These are phyloP conservation scores for Smittia aterrima DNA, from an alignment of 2,888 invertebrate genomes.

Conservation along the genomic window DNA sequence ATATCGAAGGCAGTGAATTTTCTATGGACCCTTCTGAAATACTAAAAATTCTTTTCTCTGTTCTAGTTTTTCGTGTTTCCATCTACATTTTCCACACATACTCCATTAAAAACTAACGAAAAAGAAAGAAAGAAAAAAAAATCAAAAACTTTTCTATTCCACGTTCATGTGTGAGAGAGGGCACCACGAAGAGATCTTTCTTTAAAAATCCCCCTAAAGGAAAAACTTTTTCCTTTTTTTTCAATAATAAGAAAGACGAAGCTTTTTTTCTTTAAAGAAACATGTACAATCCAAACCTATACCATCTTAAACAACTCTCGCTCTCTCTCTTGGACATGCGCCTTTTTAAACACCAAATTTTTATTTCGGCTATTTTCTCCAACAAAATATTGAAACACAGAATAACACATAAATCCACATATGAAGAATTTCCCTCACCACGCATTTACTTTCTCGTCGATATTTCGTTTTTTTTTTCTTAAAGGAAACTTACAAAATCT, in stretches of 20 bases:
- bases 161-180: conserved; percentile 9
- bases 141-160: conserved; percentile 30
- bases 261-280: conserved; percentile 7
- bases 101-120: conserved; percentile 40
- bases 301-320: not conserved
- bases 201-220: conserved; percentile 17
- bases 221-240: conserved; percentile 16
- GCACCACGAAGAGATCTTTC: not conserved
- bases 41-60: conserved; percentile 24
- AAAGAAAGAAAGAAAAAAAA: not conserved
- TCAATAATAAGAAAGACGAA: conserved; percentile 18
- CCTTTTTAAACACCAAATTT: conserved; percentile 36
- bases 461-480: conserved; percentile 3
- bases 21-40: conserved; percentile 32
- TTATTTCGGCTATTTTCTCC: conserved; percentile 36
- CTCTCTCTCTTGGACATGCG: conserved; percentile 37
- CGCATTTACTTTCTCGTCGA: not conserved
- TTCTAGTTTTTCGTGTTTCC: conserved; percentile 18
- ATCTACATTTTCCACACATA: conserved; percentile 7
- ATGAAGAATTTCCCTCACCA: conserved; percentile 22
- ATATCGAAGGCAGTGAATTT: conserved; percentile 24
- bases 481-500: not conserved
- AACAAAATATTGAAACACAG: conserved; percentile 13
- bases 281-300: conserved; percentile 1
- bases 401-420: conserved; percentile 38